Percentiles rank a stretch among this genome's conserved stretches.
phyloP scores from a whole-genome alignment of 2,888 invertebrate species.

The Nephrotoma appendiculata region DNA sequence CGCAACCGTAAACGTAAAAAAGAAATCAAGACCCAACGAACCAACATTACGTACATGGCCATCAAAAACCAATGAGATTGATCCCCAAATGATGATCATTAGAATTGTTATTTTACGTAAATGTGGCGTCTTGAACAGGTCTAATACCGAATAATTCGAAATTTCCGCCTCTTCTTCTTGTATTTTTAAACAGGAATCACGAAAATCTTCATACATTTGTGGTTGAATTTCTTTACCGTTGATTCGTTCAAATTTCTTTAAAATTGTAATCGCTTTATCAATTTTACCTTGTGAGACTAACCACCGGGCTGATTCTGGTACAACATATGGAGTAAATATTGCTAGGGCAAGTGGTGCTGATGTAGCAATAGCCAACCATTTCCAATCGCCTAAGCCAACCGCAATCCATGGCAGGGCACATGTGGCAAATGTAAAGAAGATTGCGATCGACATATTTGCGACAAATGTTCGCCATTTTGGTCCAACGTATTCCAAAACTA shows the following conservation, averaged over 20 bases:
- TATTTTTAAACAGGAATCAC: slow-evolving; percentile 46
- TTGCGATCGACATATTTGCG: slow-evolving; percentile 80
- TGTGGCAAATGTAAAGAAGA: slow-evolving; percentile 73
- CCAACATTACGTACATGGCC: slow-evolving; percentile 81
- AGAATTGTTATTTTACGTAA: slow-evolving; percentile 61
- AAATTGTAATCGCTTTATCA: slow-evolving; percentile 60
- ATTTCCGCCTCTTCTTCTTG: slow-evolving; percentile 56
- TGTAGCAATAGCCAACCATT: slow-evolving; percentile 57
- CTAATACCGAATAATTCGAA: slow-evolving; percentile 60
- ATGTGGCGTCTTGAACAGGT: slow-evolving; percentile 65
- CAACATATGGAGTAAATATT: slow-evolving; percentile 56
- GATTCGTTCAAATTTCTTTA: slow-evolving; percentile 64
- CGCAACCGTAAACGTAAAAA: slow-evolving; percentile 71
- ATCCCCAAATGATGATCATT: slow-evolving; percentile 76
- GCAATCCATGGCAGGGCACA: slow-evolving; percentile 75
- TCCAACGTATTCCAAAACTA: slow-evolving; percentile 78
- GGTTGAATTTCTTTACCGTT: slow-evolving; percentile 63
- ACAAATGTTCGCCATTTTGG: slow-evolving; percentile 83
- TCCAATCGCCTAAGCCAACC: slow-evolving; percentile 65
- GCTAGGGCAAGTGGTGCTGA: slow-evolving; percentile 62
- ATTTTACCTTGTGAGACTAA: slow-evolving; percentile 72
- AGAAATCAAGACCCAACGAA: slow-evolving; percentile 67
- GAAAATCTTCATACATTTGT: slow-evolving; percentile 55
- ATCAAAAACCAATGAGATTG: slow-evolving; percentile 75
- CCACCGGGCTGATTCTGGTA: slow-evolving; percentile 85